Conservation (phyloP, 2,888 invertebrate species). For the Micropterix aruncella region DNA sequence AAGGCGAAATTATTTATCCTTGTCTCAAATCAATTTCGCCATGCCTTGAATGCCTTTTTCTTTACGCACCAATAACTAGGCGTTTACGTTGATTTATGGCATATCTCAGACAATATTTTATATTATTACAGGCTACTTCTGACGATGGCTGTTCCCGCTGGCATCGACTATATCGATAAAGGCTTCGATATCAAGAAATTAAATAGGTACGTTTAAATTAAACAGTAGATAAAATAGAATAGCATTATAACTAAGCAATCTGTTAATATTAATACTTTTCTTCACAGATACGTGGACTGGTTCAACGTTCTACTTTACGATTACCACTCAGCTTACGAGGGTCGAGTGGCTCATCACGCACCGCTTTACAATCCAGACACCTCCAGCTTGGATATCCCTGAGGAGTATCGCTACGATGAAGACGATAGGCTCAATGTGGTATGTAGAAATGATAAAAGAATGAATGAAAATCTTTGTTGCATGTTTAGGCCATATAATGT, state of each 20-base stretch:
- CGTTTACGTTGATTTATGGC: too few species aligned
- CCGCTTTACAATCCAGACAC: constrained; percentile 73
- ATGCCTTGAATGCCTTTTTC: too few species aligned
- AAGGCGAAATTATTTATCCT: too few species aligned
- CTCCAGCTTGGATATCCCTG: constrained; percentile 63
- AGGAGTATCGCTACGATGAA: constrained; percentile 21
- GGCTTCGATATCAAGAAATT: constrained; percentile 83
- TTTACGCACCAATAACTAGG: too few species aligned
- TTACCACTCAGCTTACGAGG: constrained; percentile 86
- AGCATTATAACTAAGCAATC: too few species aligned
- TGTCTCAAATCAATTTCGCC: too few species aligned
- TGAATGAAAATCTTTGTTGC: too few species aligned
- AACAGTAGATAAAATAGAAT: too few species aligned
- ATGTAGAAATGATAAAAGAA: too few species aligned
- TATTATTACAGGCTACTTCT: constrained; percentile 52
- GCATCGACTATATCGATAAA: constrained; percentile 84
- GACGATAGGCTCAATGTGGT: constrained; percentile 81
- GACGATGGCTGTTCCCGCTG: constrained; percentile 91
- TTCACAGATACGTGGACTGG: constrained; percentile 69
- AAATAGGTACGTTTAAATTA: constrained; percentile 53
- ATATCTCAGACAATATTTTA: too few species aligned
- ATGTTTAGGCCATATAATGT: constrained; percentile 4
- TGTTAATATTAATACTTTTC: too few species aligned
- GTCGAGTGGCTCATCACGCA: constrained; percentile 82
- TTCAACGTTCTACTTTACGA: constrained; percentile 86